These are phyloP conservation scores for Caradrina kadenii DNA, from an alignment of 2,888 invertebrate species.

Conservation along the genomic window DNA sequence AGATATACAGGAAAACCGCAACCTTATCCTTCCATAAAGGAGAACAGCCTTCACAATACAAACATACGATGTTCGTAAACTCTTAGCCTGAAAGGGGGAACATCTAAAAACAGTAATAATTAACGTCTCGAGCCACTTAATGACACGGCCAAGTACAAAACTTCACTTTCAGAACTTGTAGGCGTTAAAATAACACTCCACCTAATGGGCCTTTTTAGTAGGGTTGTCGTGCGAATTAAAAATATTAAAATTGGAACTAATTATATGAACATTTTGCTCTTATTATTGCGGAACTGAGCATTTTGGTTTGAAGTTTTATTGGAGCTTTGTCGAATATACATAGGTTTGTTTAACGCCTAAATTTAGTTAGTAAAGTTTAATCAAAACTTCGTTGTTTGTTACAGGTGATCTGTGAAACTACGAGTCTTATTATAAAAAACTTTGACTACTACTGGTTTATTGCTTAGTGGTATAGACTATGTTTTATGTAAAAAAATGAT, in stretches of 20 bases:
- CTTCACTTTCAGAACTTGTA: conserved; percentile 68
- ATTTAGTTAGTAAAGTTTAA: too few species aligned
- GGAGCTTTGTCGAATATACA: too few species aligned
- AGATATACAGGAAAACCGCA: conserved; percentile 9
- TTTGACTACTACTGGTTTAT: too few species aligned
- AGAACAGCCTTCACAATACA: conserved; percentile 28
- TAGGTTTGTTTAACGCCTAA: too few species aligned
- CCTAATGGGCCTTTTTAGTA: conserved; percentile 61
- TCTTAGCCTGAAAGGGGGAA: conserved; percentile 52
- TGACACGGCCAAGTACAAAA: conserved; percentile 67
- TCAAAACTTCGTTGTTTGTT: too few species aligned
- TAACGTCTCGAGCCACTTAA: conserved; percentile 65
- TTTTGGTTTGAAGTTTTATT: neutral
- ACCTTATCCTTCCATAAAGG: conserved; percentile 7
- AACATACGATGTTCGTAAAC: conserved; percentile 43
- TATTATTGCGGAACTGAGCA: neutral
- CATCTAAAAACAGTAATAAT: conserved; percentile 67
- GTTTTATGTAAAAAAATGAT: too few species aligned
- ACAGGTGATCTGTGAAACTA: too few species aligned
- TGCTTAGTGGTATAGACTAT: too few species aligned
- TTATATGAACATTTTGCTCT: neutral
- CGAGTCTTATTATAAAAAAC: too few species aligned
- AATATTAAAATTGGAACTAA: conserved; percentile 11
- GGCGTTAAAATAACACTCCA: conserved; percentile 67
- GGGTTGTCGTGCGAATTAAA: conserved; percentile 45